Conservation (phyloP, 2,113 vertebrate genomes). For the Felis chaus region DNA sequence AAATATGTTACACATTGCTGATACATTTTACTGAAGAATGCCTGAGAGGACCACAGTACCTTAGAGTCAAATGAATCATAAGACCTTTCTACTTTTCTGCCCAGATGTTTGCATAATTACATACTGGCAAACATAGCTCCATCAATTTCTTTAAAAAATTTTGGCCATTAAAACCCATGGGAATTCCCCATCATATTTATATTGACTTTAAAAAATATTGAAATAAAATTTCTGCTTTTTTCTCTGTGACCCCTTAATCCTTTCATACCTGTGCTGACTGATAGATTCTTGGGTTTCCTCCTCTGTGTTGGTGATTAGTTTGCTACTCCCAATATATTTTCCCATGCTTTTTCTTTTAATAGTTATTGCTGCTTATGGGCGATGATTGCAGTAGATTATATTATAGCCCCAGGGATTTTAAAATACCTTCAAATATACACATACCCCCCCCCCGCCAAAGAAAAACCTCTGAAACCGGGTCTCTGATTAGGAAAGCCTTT, state of each 20-base stretch:
- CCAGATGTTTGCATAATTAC: not conserved
- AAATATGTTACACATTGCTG: not conserved
- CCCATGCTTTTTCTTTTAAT: not conserved
- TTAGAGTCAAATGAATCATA: constrained; percentile 26
- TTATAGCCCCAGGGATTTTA: not conserved
- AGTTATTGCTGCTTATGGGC: not conserved
- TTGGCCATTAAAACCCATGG: constrained; percentile 6
- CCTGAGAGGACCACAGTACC: not conserved
- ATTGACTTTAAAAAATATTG: constrained; percentile 10
- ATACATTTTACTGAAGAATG: constrained; percentile 5
- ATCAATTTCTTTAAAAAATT: constrained; percentile 5
- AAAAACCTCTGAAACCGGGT: not conserved
- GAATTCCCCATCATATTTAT: not conserved
- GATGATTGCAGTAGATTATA: not conserved
- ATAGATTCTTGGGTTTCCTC: not conserved
- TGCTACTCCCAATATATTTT: not conserved
- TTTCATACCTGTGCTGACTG: not conserved
- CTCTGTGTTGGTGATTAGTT: not conserved
- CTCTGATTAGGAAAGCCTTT: not conserved
- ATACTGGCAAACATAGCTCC: not conserved
- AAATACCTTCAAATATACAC: not conserved
- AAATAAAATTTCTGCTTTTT: constrained; percentile 36
- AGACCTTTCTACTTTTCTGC: not conserved
- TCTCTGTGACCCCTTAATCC: not conserved
- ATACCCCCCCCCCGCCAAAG: not conserved